These are phyloP conservation scores for Oscheius onirici DNA, from an alignment of 2,888 invertebrate species.

Conservation along the genomic window DNA sequence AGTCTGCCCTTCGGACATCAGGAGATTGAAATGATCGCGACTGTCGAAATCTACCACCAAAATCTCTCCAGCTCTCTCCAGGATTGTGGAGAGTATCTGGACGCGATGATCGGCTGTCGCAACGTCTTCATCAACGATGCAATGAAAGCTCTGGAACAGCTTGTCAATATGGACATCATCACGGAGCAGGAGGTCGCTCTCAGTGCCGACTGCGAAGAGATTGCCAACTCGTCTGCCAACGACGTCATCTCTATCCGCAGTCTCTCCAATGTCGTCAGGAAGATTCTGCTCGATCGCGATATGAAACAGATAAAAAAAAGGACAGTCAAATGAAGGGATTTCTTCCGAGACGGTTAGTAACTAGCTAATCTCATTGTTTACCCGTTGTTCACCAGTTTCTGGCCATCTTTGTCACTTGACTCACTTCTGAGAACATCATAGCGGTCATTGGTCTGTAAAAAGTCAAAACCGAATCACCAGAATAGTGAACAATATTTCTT, in stretches of 20 bases:
- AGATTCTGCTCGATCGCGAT: background rate
- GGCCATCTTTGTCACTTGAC: too few species aligned
- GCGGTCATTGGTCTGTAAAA: too few species aligned
- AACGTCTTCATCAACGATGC: background rate
- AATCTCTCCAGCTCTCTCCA: background rate
- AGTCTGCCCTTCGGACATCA: background rate
- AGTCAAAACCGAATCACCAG: too few species aligned
- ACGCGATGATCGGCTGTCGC: background rate
- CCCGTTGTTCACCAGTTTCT: too few species aligned
- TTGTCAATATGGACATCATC: slow-evolving; percentile 6
- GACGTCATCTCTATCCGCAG: slow-evolving; percentile 9
- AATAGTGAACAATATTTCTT: slow-evolving; percentile 9
- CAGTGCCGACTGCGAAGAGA: background rate
- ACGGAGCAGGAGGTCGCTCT: background rate
- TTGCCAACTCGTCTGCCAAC: background rate
- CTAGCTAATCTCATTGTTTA: too few species aligned
- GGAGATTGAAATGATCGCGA: background rate
- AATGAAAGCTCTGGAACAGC: slow-evolving; percentile 2
- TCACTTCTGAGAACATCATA: too few species aligned
- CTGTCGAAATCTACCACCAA: background rate
- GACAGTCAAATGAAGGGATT: too few species aligned
- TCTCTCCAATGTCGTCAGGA: background rate
- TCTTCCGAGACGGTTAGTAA: too few species aligned
- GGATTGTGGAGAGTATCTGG: slow-evolving; percentile 3
- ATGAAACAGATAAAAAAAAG: too few species aligned